phyloP scores from a whole-genome alignment of 2,797 vertebrate species.

The Poecilia gillii region DNA sequence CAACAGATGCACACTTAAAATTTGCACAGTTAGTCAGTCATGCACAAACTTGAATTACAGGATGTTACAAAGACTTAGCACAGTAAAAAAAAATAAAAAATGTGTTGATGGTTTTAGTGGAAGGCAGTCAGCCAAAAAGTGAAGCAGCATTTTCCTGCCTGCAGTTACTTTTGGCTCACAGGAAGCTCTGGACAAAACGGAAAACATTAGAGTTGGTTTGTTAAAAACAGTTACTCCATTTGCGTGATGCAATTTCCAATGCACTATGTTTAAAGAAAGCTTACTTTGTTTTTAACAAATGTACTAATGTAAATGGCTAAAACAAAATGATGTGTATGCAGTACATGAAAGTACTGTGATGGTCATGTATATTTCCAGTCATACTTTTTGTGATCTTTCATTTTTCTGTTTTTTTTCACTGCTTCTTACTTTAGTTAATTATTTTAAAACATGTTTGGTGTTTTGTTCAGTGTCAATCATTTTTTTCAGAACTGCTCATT shows the following conservation, averaged over 20 bases:
- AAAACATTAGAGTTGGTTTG: slow-evolving; percentile 31
- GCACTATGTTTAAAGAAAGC: slow-evolving; percentile 40
- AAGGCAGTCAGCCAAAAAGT: slow-evolving; percentile 61
- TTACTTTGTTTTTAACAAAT: slow-evolving; percentile 15
- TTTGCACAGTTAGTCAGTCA: slow-evolving; percentile 25
- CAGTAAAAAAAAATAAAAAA: slow-evolving; percentile 37
- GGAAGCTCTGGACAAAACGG: slow-evolving; percentile 5
- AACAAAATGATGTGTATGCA: slow-evolving; percentile 4
- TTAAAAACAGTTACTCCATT: slow-evolving; percentile 52
- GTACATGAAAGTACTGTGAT: neutral
- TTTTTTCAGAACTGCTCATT: slow-evolving; percentile 43
- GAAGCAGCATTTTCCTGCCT: slow-evolving; percentile 47
- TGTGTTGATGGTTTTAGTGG: slow-evolving; percentile 57
- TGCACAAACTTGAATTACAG: slow-evolving; percentile 61
- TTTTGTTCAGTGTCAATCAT: neutral
- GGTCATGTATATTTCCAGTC: slow-evolving; percentile 18
- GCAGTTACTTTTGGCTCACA: slow-evolving; percentile 29
- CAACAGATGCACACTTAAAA: slow-evolving; percentile 25
- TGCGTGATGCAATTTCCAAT: slow-evolving; percentile 55
- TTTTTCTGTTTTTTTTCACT: slow-evolving; percentile 5
- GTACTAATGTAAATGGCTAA: slow-evolving; percentile 26
- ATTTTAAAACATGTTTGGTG: neutral
- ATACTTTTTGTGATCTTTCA: neutral
- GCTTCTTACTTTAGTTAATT: neutral
- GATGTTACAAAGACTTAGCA: slow-evolving; percentile 42